Base-by-base conservation (phyloP, 1,140 invertebrate species). In the Acromyrmex echinatior region DNA sequence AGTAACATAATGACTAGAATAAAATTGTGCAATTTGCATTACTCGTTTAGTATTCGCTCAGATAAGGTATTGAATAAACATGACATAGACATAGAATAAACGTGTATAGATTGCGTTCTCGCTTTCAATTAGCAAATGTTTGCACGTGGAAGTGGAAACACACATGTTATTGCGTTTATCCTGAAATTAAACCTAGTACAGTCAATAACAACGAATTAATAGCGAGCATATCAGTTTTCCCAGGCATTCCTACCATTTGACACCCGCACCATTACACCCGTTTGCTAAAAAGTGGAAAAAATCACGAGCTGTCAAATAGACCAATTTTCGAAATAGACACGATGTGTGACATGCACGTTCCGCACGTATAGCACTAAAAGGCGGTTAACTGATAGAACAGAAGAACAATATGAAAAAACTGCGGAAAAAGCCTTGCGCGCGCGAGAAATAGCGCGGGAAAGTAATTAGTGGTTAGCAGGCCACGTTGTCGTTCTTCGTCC, bases 391-490 rank as follows among this genome's bases (percentile, higher is more conserved):
- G 18, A 35, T 60, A 9, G 18, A 82, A 21, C n/a, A 53, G 18
- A 51, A 74, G 58, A 14, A 49, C 56, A 39, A 76, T 56, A 31
- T 28, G 39, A 74, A 82, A 25, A 31, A 49, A 31, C 10, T 18
- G n/a, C 56, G 31, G 21, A 56, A 76, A 82, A 74, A 62, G 58
- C 25, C 31, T 39, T 7, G 56, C 56, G 25, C 82, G 21, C 73
- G 76, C 49, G 53, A 73, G 86, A 87, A 74, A 66, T 62, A 76
- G 9, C 12, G n/a, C 58, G 31, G 56, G 63, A 89, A 77, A 90
- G 62, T 90, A 87, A 90, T 90, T 87, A 82, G 16, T 18, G 18
- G 14, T 74, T 60, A 66, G 39, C 39, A 28, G 39, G 56, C 39
- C 84, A 65, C 77, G 45, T 87, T 86, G 84, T 81, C 58, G 77